phyloP scores from a whole-genome alignment of 2,888 invertebrate genomes.

The Stenurella melanura region DNA sequence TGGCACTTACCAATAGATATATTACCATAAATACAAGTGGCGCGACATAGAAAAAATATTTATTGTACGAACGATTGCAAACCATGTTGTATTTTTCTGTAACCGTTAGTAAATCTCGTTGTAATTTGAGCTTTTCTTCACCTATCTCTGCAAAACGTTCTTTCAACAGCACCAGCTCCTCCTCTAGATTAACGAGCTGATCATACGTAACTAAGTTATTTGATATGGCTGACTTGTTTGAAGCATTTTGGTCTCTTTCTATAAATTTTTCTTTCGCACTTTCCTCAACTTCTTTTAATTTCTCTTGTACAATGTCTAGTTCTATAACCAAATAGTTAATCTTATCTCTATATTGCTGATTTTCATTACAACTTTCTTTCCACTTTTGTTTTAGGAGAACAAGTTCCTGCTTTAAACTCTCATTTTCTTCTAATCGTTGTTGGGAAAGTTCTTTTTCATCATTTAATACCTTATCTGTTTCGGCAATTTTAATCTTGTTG shows the following conservation, averaged over 20 bases:
- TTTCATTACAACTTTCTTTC: constrained; percentile 74
- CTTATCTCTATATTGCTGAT: constrained; percentile 73
- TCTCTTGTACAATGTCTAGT: constrained; percentile 61
- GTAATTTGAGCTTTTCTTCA: constrained; percentile 78
- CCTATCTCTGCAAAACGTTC: constrained; percentile 82
- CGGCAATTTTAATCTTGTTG: constrained; percentile 64
- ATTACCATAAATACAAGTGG: constrained; percentile 77
- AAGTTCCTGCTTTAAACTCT: constrained; percentile 66
- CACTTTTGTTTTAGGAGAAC: constrained; percentile 71
- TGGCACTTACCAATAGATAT: constrained; percentile 78
- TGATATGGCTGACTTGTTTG: constrained; percentile 65
- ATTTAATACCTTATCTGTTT: constrained; percentile 62
- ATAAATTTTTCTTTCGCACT: constrained; percentile 56
- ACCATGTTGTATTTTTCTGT: constrained; percentile 78
- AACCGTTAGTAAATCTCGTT: constrained; percentile 77
- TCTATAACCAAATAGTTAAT: constrained; percentile 61
- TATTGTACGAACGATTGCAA: constrained; percentile 78
- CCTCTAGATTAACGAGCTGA: constrained; percentile 80
- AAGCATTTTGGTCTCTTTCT: constrained; percentile 43
- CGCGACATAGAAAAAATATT: constrained; percentile 77
- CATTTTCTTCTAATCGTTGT: constrained; percentile 62
- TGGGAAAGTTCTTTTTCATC: constrained; percentile 64
- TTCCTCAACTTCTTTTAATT: constrained; percentile 42
- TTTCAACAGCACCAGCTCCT: constrained; percentile 84
- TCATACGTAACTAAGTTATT: constrained; percentile 68